Evolutionary conservation across 2,797 vertebrate genomes (phyloP), one percentile per base, ranked within the genome.

Genomic region (Ctenopoma kingsleyae): DNA sequence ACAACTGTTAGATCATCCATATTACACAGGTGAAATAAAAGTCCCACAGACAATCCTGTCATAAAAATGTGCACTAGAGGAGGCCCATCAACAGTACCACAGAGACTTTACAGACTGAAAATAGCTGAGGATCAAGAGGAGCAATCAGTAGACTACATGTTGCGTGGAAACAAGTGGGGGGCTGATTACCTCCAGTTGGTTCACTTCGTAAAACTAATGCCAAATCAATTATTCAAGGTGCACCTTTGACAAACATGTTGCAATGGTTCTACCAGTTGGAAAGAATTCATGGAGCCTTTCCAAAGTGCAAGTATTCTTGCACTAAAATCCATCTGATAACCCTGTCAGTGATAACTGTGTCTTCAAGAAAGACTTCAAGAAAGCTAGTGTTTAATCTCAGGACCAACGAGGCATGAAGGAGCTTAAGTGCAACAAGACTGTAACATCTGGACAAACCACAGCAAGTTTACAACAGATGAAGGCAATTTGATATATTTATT

Each of bases 121-220:
- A 88, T 83, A 82, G 55, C 80, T 62, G 74, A 50, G 35, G 76
- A 53, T 81, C 72, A 78, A 82, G 74, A 84, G 73, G 63, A 81
- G 80, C 85, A 90, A 90, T 90, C 89, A 90, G 82, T 41, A 58
- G 75, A 78, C 81, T 48, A 25, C 90, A 81, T 71, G 87, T 81
- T 81, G 85, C 63, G 72, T 74, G 52, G 80, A 85, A 81, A 86
- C 73, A 60, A 79, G 83, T 19, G 22, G 82, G 83, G 58, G 76
- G 75, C 71, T 90, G 89, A 90, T 91, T 87, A 82, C 74, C 69
- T 76, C 75, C 77, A 77, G 69, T 81, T 16, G 68, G 38, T 71
- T 75, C 49, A 25, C 74, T 58, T 72, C 49, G 58, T 61, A 81
- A 81, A 82, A 60, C 83, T 32, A 74, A 80, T 74, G 79, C 81